Conservation (phyloP, 2,113 vertebrate genomes). For the Cranoglanis bouderius region DNA sequence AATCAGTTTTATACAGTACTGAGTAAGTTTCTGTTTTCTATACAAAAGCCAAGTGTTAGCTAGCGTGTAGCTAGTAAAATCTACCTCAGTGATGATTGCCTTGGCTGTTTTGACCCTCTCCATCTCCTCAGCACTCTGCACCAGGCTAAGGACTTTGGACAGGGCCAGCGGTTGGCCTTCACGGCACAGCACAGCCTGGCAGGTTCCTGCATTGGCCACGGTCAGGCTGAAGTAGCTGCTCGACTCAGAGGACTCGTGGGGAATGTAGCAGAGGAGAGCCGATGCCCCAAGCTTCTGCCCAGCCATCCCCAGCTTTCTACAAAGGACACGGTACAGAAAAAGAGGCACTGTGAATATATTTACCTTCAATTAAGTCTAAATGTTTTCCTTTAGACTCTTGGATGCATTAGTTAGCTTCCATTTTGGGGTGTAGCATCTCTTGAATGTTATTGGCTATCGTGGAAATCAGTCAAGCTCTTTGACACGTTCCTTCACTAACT, state of each 20-base stretch:
- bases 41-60: neutral
- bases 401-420: neutral
- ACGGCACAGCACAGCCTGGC: constrained; percentile 89
- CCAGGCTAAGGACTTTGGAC: constrained; percentile 89
- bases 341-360: neutral
- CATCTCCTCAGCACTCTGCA: constrained; percentile 86
- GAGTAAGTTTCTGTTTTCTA: neutral
- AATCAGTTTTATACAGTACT: neutral
- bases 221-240: constrained; percentile 82
- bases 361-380: neutral
- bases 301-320: constrained; percentile 92
- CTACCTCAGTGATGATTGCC: constrained; percentile 96
- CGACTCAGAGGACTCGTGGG: constrained; percentile 81
- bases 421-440: neutral
- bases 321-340: neutral
- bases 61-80: neutral
- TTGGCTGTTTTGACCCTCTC: constrained; percentile 88
- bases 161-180: constrained; percentile 82
- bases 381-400: no score
- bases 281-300: constrained; percentile 96
- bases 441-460: neutral
- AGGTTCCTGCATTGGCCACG: constrained; percentile 91
- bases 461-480: neutral
- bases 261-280: constrained; percentile 90
- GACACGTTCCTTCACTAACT: neutral